Base-by-base conservation (phyloP, 2,113 vertebrate species). In the Elephas maximus region DNA sequence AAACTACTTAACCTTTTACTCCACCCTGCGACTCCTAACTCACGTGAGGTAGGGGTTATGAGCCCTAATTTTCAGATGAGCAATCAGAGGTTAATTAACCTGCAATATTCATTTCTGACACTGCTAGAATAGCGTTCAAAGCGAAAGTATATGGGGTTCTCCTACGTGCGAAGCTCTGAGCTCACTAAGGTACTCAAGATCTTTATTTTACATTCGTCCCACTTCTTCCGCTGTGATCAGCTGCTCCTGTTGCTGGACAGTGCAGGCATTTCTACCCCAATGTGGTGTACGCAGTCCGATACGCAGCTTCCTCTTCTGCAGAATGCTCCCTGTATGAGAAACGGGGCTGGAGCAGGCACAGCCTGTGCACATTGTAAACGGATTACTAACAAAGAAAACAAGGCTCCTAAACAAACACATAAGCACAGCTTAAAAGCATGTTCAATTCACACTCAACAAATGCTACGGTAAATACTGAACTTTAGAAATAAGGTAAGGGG, bases 361-460 rank as follows among this genome's bases (percentile, higher is more conserved):
- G n/a, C 4, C 17, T 24, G 62, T 48, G 17, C 21, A 18, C n/a
- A 71, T 88, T 33, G 3, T 48, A 48, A 88, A 44, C 6, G 57
- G 28, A 53, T 93, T 12, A 45, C 37, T 48, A 83, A 67, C 1
- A 76, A 86, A 92, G 26, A 0, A 4, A 37, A 28, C 45, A 15
- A 24, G 12, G 15, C 85, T 45, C 45, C 17, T 37, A 67, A 77
- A 41, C 83, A 86, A 91, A 63, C 33, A n/a, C 28, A 44, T 33
- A 82, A 65, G 24, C 5, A 74, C 30, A 48, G 15, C 8, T 44
- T 53, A 44, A 44, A 88, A 77, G 51, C 53, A 10, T 62, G 37
- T 84, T 79, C 24, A 82, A 85, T 86, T n/a, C 41, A 24, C 53
- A 73, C 23, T 78, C 37, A 85, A 81, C 44, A 85, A 81, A 93